phyloP scores from a whole-genome alignment of 2,888 invertebrate genomes.

The Stictocephala bisonia region DNA sequence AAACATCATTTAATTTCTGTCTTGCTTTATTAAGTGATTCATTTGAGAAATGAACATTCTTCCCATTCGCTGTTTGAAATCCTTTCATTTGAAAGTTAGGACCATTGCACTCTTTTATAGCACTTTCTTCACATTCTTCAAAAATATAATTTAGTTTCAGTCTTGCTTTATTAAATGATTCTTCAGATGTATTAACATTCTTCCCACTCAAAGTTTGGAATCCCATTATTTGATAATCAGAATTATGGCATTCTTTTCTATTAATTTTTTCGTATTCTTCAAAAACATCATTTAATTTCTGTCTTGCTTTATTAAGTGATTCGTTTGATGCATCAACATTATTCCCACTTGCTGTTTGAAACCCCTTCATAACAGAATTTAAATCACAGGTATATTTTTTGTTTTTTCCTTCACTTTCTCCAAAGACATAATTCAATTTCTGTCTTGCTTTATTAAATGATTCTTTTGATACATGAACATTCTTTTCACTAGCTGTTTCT shows the following conservation, averaged over 20 bases:
- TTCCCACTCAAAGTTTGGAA: constrained; percentile 38
- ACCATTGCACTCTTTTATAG: no score
- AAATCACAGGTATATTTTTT: background rate
- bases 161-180: constrained; percentile 31
- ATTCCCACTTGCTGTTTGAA: constrained; percentile 39
- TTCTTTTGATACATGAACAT: constrained; percentile 29
- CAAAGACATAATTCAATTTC: background rate
- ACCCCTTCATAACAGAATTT: constrained; percentile 12
- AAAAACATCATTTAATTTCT: no score
- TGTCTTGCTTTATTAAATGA: constrained; percentile 25
- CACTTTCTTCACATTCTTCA: no score
- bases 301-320: constrained; percentile 22
- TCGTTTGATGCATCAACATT: constrained; percentile 11
- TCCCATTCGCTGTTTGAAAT: constrained; percentile 10
- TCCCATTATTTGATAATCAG: background rate
- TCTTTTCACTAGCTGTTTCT: constrained; percentile 16
- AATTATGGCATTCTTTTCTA: background rate
- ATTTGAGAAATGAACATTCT: constrained; percentile 26
- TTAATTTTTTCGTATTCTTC: no score
- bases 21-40: constrained; percentile 29
- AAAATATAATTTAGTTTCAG: background rate
- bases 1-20: background rate
- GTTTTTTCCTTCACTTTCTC: background rate
- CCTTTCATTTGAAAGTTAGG: background rate
- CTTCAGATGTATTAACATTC: background rate